Base-by-base conservation (phyloP, 1,140 invertebrate genomes). In the Himalopsyche phryganea region DNA sequence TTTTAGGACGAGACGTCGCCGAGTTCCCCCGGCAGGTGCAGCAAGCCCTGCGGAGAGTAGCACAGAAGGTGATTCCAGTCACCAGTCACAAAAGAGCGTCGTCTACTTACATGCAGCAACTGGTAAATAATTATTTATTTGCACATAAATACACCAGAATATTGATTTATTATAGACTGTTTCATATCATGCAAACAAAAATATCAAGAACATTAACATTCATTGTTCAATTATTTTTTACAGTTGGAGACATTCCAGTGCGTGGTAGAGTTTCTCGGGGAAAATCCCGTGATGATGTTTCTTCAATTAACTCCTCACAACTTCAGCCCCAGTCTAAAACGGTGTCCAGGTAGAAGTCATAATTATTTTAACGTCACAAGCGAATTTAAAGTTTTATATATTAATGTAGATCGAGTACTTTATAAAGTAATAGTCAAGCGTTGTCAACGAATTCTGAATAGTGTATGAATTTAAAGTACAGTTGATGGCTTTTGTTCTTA, bases 61-160 rank as follows among this genome's bases (percentile, higher is more conserved):
- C 46, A 89, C 88, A 2, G 87, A 90, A 68, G 88, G 87, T 6
- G 88, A 90, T 63, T 89, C 87, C 60, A 89, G 87, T 65, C 82
- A 88, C 66, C 83, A 87, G 63, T 89, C 87, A 15, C 88, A 90
- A 66, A 80, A 86, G 66, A 89, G 87, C 62, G 85, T 90, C 1
- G 88, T 91, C 6, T 91, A 89, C 69, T 73, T 91, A 33, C 89
- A 90, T 67, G 88, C 88, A 38, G 87, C 88, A 18, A 89, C 88
- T 63, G 86, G 85, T 86, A 71, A 66, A 35, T n/a, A n/a, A 10
- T 33, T 40, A 38, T 65, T 79, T 77, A 4, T 28, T 3, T 28
- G 23, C 23, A 28, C 9, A 9, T 28, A 28, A 28, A 28, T 5
- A 5, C 3, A 28, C 9, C 3, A 28, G 23, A 28, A 28, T n/a